These are phyloP conservation scores for Carpatolechia fugitivella DNA, from an alignment of 2,888 invertebrate species.

Conservation along the genomic window DNA sequence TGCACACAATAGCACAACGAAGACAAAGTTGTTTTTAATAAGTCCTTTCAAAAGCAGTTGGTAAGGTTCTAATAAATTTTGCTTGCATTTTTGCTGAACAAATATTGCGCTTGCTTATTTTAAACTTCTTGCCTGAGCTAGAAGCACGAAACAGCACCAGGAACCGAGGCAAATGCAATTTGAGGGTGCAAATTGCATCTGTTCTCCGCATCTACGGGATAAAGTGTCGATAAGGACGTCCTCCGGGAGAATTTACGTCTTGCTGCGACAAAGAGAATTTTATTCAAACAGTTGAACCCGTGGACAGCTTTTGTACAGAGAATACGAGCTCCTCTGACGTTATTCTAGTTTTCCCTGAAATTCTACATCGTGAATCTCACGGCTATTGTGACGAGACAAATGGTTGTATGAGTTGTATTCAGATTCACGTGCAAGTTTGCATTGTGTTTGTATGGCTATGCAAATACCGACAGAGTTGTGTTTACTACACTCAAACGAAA, in stretches of 20 bases:
- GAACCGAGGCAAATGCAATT: conserved; percentile 39
- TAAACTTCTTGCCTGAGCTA: not conserved
- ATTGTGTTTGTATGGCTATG: not conserved
- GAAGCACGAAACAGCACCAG: conserved; percentile 31
- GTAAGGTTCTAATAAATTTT: no score
- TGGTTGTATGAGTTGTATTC: not conserved
- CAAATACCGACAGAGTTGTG: no score
- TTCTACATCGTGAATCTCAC: not conserved
- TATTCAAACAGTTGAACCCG: conserved; percentile 5
- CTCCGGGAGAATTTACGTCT: conserved; percentile 32
- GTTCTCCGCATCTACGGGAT: conserved; percentile 31
- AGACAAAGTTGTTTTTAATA: no score
- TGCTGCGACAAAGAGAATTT: conserved; percentile 32
- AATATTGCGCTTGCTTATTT: not conserved
- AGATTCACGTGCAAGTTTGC: not conserved
- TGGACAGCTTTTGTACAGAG: not conserved
- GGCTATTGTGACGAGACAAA: not conserved
- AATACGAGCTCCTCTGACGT: no score
- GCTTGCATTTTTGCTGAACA: no score
- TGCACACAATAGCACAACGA: no score
- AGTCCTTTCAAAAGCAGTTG: no score
- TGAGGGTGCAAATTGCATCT: conserved; percentile 48
- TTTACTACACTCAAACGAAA: no score
- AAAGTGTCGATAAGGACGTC: conserved; percentile 41
- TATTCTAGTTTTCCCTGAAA: not conserved